Percentiles rank a stretch among this genome's conserved stretches.
These are phyloP conservation scores for Scleropages formosus DNA, from an alignment of 2,797 vertebrate genomes.

Conservation along the genomic window DNA sequence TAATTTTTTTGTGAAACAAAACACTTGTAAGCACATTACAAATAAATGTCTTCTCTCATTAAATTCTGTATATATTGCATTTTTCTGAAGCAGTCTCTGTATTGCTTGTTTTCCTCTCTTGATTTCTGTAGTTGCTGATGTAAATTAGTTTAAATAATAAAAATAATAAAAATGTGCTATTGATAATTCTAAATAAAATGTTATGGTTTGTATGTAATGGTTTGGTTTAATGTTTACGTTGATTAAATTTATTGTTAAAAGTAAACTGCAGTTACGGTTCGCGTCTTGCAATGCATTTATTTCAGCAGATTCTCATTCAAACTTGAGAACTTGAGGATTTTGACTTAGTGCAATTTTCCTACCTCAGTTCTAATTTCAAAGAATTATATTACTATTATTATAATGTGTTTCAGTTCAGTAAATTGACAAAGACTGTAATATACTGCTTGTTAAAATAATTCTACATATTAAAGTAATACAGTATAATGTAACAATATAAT, in stretches of 20 bases:
- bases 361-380: too few species aligned
- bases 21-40: neutral
- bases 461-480: too few species aligned
- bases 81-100: constrained; percentile 17
- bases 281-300: neutral
- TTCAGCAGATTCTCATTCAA: neutral
- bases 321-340: neutral
- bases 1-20: too few species aligned
- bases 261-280: neutral
- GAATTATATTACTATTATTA: neutral
- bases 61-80: constrained; percentile 11
- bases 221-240: neutral
- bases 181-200: constrained; percentile 17
- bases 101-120: neutral
- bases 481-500: too few species aligned
- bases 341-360: too few species aligned
- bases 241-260: neutral
- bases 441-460: too few species aligned
- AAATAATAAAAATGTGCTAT: constrained; percentile 1
- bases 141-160: neutral
- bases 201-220: neutral
- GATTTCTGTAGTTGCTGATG: constrained; percentile 27
- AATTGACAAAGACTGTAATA: too few species aligned
- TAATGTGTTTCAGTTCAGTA: too few species aligned
- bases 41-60: neutral